phyloP scores from a whole-genome alignment of 2,797 vertebrate genomes.

The Vultur gryphus region DNA sequence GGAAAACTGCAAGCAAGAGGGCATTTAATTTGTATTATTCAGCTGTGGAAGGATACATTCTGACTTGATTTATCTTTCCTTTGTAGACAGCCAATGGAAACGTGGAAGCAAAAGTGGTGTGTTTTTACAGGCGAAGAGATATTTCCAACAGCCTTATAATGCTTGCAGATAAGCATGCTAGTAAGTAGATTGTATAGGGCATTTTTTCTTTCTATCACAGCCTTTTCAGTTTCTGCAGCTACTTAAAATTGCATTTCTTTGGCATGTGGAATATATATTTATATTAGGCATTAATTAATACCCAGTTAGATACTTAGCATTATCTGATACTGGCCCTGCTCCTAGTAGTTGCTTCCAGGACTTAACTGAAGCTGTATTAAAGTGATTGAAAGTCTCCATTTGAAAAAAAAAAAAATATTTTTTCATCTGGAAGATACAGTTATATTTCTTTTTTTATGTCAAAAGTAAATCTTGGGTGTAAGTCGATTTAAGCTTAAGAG shows the following conservation, averaged over 20 bases:
- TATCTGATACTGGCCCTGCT: neutral
- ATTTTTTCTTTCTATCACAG: neutral
- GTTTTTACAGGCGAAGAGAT: conserved; percentile 96
- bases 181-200: conserved; percentile 78
- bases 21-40: neutral
- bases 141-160: conserved; percentile 98
- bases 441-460: neutral
- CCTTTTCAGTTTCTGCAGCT: neutral
- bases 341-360: neutral
- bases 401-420: neutral
- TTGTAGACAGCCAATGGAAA: conserved; percentile 94
- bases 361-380: neutral
- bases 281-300: neutral
- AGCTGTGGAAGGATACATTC: neutral
- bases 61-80: conserved; percentile 62
- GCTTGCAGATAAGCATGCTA: conserved; percentile 97
- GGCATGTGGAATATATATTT: neutral
- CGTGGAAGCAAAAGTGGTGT: conserved; percentile 98
- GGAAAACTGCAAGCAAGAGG: neutral
- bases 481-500: neutral
- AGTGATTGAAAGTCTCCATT: neutral
- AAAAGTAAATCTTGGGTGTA: neutral
- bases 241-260: neutral
- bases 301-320: neutral
- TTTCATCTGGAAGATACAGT: neutral